phyloP scores from a whole-genome alignment of 2,113 vertebrate genomes.

The Perccottus glenii region DNA sequence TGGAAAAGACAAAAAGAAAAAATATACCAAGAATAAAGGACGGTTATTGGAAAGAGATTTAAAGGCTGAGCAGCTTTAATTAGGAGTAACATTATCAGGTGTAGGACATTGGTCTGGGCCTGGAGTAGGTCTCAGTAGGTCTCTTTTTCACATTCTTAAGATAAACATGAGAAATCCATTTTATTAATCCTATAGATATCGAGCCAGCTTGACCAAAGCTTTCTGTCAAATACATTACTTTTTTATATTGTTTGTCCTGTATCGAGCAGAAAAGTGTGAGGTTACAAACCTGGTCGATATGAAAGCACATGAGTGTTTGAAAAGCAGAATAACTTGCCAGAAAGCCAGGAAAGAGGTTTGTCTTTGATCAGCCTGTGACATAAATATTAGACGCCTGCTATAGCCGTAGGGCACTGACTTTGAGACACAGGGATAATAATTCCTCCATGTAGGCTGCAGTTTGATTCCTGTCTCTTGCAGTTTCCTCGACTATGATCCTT shows the following conservation, averaged over 20 bases:
- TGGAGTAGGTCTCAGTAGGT: constrained; percentile 46
- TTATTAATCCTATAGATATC: not conserved
- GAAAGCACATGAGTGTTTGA: not conserved
- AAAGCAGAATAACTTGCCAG: constrained; percentile 9
- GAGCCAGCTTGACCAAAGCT: not conserved
- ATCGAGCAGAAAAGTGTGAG: not conserved
- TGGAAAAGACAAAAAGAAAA: not conserved
- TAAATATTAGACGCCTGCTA: constrained; percentile 48
- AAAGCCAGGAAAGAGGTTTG: constrained; percentile 11
- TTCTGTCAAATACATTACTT: not conserved
- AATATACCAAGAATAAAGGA: not conserved
- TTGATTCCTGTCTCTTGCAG: constrained; percentile 54
- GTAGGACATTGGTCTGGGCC: constrained; percentile 2
- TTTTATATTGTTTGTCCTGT: constrained; percentile 9
- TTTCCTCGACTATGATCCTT: constrained; percentile 53
- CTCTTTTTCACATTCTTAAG: constrained; percentile 8
- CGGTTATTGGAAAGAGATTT: constrained; percentile 1
- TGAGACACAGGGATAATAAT: constrained; percentile 49
- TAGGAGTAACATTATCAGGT: constrained; percentile 20
- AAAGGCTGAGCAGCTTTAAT: constrained; percentile 28
- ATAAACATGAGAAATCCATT: no score
- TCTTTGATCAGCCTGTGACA: constrained; percentile 59
- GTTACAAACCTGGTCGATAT: constrained; percentile 16
- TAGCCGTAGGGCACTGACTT: constrained; percentile 45
- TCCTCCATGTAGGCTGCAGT: constrained; percentile 41